A percentile compares a stretch with the other conserved stretches of the same genome.
phyloP scores from a whole-genome alignment of 2,797 vertebrate genomes.

The Percopsis omiscomaycus region DNA sequence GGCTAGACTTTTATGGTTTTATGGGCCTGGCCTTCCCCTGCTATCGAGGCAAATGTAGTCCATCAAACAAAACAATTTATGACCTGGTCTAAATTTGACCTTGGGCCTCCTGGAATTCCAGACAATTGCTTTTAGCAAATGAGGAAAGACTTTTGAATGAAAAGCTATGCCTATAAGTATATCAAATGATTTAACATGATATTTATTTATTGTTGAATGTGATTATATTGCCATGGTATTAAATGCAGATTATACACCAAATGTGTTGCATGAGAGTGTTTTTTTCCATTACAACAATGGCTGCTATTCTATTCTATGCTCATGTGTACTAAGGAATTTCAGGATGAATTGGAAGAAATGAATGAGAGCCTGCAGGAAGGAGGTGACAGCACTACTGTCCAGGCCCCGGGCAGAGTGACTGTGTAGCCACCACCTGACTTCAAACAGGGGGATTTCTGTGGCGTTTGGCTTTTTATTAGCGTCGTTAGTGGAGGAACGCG shows the following conservation, averaged over 20 bases:
- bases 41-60: slow-evolving; percentile 80
- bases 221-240: slow-evolving; percentile 3
- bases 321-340: slow-evolving; percentile 14
- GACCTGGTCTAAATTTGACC: slow-evolving; percentile 81
- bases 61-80: slow-evolving; percentile 83
- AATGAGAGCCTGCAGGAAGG: slow-evolving; percentile 20
- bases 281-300: not conserved
- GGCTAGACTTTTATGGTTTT: slow-evolving; percentile 77
- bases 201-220: slow-evolving; percentile 38
- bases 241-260: slow-evolving; percentile 14
- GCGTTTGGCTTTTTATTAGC: slow-evolving; percentile 31
- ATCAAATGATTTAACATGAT: slow-evolving; percentile 37
- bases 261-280: slow-evolving; percentile 11
- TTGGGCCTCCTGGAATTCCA: slow-evolving; percentile 78
- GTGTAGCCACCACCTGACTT: slow-evolving; percentile 43
- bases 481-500: slow-evolving; percentile 42
- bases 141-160: slow-evolving; percentile 52
- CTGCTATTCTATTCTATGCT: slow-evolving; percentile 14
- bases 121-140: slow-evolving; percentile 64
- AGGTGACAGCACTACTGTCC: slow-evolving; percentile 28
- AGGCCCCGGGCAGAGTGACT: slow-evolving; percentile 28
- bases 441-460: slow-evolving; percentile 34
- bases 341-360: slow-evolving; percentile 22
- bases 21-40: slow-evolving; percentile 80
- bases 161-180: slow-evolving; percentile 33